Percentiles rank a stretch among this genome's conserved stretches.
These are phyloP conservation scores for Hermetia illucens DNA, from an alignment of 1,140 invertebrate genomes.

Conservation along the genomic window DNA sequence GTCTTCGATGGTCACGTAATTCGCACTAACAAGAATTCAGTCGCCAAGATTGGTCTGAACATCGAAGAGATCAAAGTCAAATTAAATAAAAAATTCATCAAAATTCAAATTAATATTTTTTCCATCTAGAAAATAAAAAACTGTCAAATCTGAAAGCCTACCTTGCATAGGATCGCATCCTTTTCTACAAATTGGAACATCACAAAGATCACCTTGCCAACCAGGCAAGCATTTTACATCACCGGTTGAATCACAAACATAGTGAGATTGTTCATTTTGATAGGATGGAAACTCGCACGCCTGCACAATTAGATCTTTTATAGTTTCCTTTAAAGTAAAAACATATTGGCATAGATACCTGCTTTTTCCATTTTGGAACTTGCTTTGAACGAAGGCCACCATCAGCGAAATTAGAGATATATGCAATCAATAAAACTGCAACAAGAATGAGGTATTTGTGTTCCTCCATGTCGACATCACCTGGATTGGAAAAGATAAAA, in stretches of 20 bases:
- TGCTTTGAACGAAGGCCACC: too few relatives aligned
- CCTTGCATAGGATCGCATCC: conserved; percentile 78
- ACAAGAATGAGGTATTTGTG: too few relatives aligned
- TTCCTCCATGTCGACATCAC: too few relatives aligned
- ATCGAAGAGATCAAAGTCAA: too few relatives aligned
- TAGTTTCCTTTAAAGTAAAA: neutral
- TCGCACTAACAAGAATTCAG: too few relatives aligned
- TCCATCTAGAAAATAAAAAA: neutral
- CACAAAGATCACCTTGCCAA: conserved; percentile 87
- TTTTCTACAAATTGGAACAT: conserved; percentile 76
- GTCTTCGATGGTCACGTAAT: too few relatives aligned
- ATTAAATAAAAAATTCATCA: too few relatives aligned
- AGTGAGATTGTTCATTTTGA: conserved; percentile 83
- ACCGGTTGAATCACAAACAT: conserved; percentile 78
- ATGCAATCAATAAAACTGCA: too few relatives aligned
- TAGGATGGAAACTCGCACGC: conserved; percentile 69
- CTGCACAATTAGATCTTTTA: conserved; percentile 26
- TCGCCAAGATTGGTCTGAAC: too few relatives aligned
- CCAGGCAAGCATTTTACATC: conserved; percentile 77
- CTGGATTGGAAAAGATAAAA: too few relatives aligned
- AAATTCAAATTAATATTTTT: neutral
- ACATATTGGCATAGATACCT: conserved; percentile 32
- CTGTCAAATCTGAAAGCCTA: too few relatives aligned
- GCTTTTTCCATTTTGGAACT: conserved; percentile 70
- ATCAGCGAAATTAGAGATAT: too few relatives aligned